Evolutionary conservation across 2,888 invertebrate species (phyloP), one percentile per base, ranked within the genome.

Genomic region (Muscina levida): DNA sequence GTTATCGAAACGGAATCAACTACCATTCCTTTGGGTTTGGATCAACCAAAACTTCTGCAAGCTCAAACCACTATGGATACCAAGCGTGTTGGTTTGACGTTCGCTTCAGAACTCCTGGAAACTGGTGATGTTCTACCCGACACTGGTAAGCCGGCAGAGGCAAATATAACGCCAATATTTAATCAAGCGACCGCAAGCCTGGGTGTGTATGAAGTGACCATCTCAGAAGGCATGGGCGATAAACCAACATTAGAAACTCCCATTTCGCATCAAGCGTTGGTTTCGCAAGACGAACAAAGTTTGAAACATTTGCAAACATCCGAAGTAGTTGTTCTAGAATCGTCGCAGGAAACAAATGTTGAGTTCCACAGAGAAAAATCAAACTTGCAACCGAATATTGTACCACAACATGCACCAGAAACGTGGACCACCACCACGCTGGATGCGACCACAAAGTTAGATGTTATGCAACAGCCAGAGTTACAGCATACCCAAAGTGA

Each of bases 1-100:
- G 91, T 92, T 86, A 85, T 92, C n/a, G 91, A 91, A 83, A 88
- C 91, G 0, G 88, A 91, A 37, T 90, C 91, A 77, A 90, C 90
- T 83, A 87, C 91, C 4, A 90, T 89, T 70, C 86, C 88, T 5
- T 46, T 88, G 13, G 53, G 51, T 6, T 39, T 56, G 11, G 83
- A 85, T 4, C 65, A 79, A 65, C 72, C 77, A 68, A 1, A 84
- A 82, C 85, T 66, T 44, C 88, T 89, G 79, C 88, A 83, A 57
- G 92, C 92, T 8, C 85, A 80, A 0, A 87, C 88, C 80, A 85
- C 87, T 67, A 89, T 90, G 82, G 91, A 92, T 71, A 85, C 83
- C 89, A 85, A 91, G 87, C 59, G 83, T 2, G 82, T 85, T 15
- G 85, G 85, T 51, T 72, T 88, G 8, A 84, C 77, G 1, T 82